These are phyloP conservation scores for Pocillopora damicornis DNA, from an alignment of 64 coral and sea anemone genomes.

Conservation along the genomic window DNA sequence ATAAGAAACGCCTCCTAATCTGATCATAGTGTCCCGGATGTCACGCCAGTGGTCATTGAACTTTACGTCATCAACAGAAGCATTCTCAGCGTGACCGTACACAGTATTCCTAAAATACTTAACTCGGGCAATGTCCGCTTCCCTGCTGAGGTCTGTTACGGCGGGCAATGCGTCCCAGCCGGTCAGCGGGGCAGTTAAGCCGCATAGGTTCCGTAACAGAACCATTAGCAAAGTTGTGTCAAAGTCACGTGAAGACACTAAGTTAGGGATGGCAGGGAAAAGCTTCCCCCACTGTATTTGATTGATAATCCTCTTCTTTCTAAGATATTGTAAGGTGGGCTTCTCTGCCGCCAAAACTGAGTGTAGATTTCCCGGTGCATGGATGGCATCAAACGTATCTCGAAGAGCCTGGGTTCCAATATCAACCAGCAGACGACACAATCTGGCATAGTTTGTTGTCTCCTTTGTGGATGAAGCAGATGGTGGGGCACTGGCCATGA, in stretches of 20 bases:
- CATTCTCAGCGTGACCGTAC: not conserved
- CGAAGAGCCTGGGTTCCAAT: constrained; percentile 6
- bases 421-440: constrained; percentile 17
- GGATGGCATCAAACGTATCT: constrained; percentile 1
- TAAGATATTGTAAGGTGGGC: not conserved
- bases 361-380: constrained; percentile 5
- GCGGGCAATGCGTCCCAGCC: constrained; percentile 26
- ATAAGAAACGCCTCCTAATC: constrained; percentile 9
- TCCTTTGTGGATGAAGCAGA: too few species aligned
- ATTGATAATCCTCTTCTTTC: constrained; percentile 2
- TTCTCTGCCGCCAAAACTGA: not conserved
- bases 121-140: constrained; percentile 23
- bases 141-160: not conserved
- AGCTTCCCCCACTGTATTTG: constrained; percentile 15
- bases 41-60: constrained; percentile 19
- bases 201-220: constrained; percentile 18
- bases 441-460: not conserved
- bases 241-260: not conserved
- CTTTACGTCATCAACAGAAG: not conserved
- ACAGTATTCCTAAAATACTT: constrained; percentile 31
- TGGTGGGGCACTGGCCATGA: too few species aligned
- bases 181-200: not conserved
- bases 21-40: constrained; percentile 10
- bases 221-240: constrained; percentile 21
- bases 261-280: not conserved